phyloP scores from a whole-genome alignment of 2,888 invertebrate genomes.

The Drosophila eohydei region DNA sequence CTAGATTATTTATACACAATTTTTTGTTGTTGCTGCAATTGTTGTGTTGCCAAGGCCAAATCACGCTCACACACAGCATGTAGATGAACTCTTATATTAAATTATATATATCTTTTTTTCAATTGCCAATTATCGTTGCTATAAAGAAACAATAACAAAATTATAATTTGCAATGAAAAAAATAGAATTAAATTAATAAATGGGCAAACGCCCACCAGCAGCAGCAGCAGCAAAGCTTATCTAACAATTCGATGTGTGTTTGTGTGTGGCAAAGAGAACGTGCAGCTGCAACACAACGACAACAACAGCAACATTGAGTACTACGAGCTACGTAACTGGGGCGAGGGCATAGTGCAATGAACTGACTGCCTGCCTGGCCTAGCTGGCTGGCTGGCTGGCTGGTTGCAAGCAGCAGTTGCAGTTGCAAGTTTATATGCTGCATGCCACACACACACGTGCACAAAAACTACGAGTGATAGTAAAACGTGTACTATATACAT shows the following conservation, averaged over 20 bases:
- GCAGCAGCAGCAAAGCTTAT: conserved; percentile 48
- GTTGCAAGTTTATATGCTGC: conserved; percentile 54
- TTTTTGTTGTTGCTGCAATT: neutral
- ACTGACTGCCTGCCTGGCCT: conserved; percentile 56
- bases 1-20: neutral
- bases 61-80: neutral
- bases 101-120: conserved; percentile 6
- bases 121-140: conserved; percentile 52
- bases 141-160: conserved; percentile 27
- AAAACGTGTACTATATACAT: conserved; percentile 54
- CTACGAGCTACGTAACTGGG: conserved; percentile 77
- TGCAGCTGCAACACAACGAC: conserved; percentile 63
- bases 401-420: conserved; percentile 37
- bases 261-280: conserved; percentile 70
- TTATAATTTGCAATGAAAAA: conserved; percentile 13
- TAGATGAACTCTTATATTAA: conserved; percentile 5
- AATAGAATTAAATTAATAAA: conserved; percentile 53
- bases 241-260: conserved; percentile 41
- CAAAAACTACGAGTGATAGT: conserved; percentile 78
- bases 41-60: conserved; percentile 18
- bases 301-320: conserved; percentile 32
- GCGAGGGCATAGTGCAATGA: conserved; percentile 85
- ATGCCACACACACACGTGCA: conserved; percentile 44
- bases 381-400: conserved; percentile 60
- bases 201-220: conserved; percentile 56